phyloP scores from a whole-genome alignment of 2,888 invertebrate genomes.

The Tridacna crocea region DNA sequence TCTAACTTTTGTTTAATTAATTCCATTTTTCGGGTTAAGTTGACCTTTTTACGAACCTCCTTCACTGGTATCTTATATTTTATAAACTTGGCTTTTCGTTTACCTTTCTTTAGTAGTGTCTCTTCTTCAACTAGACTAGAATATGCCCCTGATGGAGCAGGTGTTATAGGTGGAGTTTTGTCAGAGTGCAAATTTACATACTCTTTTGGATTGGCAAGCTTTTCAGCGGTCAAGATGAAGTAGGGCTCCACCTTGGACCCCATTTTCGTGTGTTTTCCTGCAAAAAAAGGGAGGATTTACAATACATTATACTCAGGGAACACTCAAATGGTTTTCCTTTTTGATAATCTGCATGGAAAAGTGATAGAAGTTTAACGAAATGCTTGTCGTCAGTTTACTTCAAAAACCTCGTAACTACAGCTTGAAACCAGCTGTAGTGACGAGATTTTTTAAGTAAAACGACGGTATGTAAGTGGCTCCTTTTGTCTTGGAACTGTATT shows the following conservation, averaged over 20 bases:
- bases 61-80: constrained; percentile 43
- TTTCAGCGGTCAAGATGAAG: constrained; percentile 62
- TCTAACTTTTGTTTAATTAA: constrained; percentile 64
- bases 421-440: too few species aligned
- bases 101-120: not conserved
- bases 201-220: constrained; percentile 39
- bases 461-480: too few species aligned
- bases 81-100: constrained; percentile 32
- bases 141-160: constrained; percentile 33
- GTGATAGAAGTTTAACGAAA: too few species aligned
- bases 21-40: constrained; percentile 63
- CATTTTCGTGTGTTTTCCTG: constrained; percentile 43
- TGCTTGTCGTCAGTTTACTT: too few species aligned
- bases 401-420: too few species aligned
- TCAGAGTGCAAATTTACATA: constrained; percentile 7
- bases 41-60: constrained; percentile 42
- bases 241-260: constrained; percentile 63
- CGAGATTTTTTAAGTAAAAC: too few species aligned
- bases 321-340: too few species aligned
- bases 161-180: constrained; percentile 36
- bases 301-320: too few species aligned
- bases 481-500: too few species aligned
- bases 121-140: not conserved
- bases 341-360: too few species aligned
- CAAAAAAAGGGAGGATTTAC: not conserved